Percentiles rank a stretch among this genome's conserved stretches.
Evolutionary conservation across 2,113 vertebrate genomes (phyloP).

Genomic region (Lamprotornis superbus): DNA sequence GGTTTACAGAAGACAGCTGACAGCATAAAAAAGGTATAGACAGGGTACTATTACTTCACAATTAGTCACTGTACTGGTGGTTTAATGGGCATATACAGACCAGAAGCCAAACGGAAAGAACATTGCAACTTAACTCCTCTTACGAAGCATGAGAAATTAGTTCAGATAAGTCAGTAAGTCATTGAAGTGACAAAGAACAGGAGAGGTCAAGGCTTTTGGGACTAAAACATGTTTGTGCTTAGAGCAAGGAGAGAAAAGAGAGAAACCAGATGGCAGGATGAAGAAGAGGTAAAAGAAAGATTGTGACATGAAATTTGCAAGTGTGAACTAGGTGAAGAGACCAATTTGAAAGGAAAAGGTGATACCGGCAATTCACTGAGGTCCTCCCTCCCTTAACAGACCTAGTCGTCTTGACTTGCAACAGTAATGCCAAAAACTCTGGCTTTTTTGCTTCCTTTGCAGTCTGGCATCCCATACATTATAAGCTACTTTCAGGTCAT

Average conservation of each 20-base stretch:
- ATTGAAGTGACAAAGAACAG: neutral
- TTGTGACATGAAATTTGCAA: neutral
- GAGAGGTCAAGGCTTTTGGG: neutral
- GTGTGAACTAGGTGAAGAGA: neutral
- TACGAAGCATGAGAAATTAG: neutral
- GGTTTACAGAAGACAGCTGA: neutral
- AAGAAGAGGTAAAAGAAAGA: neutral
- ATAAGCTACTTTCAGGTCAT: neutral
- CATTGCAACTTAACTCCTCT: neutral
- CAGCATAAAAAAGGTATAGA: neutral
- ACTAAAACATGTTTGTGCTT: neutral
- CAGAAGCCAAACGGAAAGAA: neutral
- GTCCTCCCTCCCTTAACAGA: rapidly evolving
- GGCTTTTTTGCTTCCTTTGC: neutral
- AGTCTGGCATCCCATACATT: neutral
- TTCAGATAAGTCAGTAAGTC: neutral
- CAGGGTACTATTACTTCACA: neutral
- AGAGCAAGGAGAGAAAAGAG: rapidly evolving
- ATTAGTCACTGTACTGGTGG: neutral
- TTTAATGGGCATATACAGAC: neutral
- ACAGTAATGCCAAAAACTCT: neutral
- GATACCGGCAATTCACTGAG: rapidly evolving
- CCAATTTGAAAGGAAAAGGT: neutral
- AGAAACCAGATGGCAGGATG: neutral
- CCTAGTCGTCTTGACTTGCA: neutral